These are phyloP conservation scores for Psittacula derbiana DNA, from an alignment of 2,797 vertebrate genomes.

Conservation along the genomic window DNA sequence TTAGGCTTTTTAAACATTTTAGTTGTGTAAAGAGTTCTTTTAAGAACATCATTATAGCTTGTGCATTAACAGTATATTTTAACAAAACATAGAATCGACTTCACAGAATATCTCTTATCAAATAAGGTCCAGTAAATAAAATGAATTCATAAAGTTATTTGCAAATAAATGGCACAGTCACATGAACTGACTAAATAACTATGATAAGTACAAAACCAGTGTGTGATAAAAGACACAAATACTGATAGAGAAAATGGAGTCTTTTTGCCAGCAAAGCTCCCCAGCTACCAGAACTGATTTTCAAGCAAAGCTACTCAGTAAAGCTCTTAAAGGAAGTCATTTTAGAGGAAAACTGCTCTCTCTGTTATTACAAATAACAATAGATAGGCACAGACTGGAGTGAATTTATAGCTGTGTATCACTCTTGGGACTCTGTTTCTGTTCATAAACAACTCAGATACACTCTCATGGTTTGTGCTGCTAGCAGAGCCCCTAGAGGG, in stretches of 20 bases:
- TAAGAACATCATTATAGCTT: background rate
- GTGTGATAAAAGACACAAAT: background rate
- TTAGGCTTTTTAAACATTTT: background rate
- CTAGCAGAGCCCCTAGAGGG: constrained; percentile 49
- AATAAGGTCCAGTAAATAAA: background rate
- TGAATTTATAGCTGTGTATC: constrained; percentile 54
- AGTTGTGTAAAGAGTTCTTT: background rate
- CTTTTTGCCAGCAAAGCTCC: constrained; percentile 7
- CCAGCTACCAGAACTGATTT: constrained; percentile 6
- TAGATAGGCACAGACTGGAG: constrained; percentile 55
- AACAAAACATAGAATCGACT: background rate
- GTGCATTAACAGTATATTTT: background rate
- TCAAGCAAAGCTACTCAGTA: constrained; percentile 31
- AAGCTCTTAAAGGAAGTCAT: constrained; percentile 29
- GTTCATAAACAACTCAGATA: constrained; percentile 67
- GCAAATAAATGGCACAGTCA: background rate
- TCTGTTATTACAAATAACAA: constrained; percentile 63
- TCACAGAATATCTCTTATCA: background rate
- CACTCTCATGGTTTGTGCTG: constrained; percentile 52
- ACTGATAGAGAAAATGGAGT: constrained; percentile 19
- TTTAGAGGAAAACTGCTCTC: constrained; percentile 46
- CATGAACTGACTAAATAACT: background rate
- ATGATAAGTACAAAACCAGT: background rate
- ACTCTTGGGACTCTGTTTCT: constrained; percentile 55
- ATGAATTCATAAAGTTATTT: background rate